Percentiles rank a stretch among this genome's conserved stretches.
These are phyloP conservation scores for Lasius fuliginosus DNA, from an alignment of 2,888 invertebrate genomes.

Conservation along the genomic window DNA sequence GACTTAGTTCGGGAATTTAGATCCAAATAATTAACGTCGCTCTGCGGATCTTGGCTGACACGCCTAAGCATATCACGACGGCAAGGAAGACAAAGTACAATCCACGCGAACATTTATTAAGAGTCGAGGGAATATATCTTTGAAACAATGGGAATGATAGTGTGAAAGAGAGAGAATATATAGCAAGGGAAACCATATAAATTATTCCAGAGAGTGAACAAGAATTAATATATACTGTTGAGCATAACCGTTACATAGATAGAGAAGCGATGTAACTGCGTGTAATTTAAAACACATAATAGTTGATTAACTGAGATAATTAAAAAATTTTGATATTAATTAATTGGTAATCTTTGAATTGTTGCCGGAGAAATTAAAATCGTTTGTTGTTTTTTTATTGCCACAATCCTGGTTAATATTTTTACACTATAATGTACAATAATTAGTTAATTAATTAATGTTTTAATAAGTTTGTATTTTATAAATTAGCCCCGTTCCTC, in stretches of 20 bases:
- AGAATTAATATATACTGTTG: background rate
- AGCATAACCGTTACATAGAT: background rate
- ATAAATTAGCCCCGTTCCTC: background rate
- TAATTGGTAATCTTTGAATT: slow-evolving; percentile 8
- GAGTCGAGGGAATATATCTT: background rate
- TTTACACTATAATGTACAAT: slow-evolving; percentile 6
- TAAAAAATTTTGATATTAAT: slow-evolving; percentile 5
- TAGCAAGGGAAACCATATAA: background rate
- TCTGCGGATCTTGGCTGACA: slow-evolving; percentile 45
- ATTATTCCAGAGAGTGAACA: background rate
- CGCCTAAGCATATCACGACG: slow-evolving; percentile 9
- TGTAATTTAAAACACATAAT: background rate
- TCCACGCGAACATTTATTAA: slow-evolving; percentile 8
- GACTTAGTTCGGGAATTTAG: slow-evolving; percentile 67
- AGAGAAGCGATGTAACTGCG: background rate
- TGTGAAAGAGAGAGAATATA: background rate
- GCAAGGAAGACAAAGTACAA: slow-evolving; percentile 3
- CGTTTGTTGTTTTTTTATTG: background rate
- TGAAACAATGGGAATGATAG: background rate
- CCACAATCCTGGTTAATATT: background rate
- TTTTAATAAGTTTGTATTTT: background rate
- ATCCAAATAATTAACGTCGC: slow-evolving; percentile 68
- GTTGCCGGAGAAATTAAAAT: background rate
- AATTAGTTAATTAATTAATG: slow-evolving; percentile 14
- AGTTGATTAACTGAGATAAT: background rate